Conservation (phyloP, 2,113 vertebrate species). For the Cettia cetti region DNA sequence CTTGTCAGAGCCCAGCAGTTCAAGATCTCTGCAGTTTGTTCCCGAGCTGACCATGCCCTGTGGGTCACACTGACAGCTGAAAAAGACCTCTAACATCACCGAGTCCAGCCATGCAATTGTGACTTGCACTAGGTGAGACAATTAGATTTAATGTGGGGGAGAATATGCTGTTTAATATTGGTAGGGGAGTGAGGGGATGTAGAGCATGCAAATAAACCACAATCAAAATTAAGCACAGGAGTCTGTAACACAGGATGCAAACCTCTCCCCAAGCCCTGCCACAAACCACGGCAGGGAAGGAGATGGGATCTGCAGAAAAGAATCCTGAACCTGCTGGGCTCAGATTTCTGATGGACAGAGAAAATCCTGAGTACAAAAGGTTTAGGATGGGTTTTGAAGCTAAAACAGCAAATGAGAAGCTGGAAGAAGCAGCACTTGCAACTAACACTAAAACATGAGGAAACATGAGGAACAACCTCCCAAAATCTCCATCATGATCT, state of each 20-base stretch:
- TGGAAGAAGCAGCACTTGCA: neutral
- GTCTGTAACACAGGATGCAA: neutral
- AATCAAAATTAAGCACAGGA: neutral
- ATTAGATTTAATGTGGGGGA: neutral
- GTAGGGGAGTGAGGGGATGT: neutral
- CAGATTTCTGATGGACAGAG: neutral
- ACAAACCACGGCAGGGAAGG: neutral
- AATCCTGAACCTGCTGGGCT: neutral
- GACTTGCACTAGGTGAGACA: neutral
- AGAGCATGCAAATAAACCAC: neutral
- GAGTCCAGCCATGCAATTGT: neutral
- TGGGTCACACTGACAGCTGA: neutral
- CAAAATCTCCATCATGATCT: neutral
- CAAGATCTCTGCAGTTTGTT: neutral
- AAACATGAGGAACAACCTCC: neutral
- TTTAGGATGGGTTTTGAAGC: neutral
- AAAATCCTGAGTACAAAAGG: neutral
- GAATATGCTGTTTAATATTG: neutral
- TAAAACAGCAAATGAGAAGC: neutral
- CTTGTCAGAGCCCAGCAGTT: neutral
- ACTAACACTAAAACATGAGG: neutral
- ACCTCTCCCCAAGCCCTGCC: neutral
- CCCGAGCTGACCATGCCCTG: neutral
- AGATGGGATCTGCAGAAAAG: neutral
- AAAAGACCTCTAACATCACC: neutral